Conservation (phyloP, 37 sponge, comb jelly and placozoan species). For the Petrosia ficiformis region DNA sequence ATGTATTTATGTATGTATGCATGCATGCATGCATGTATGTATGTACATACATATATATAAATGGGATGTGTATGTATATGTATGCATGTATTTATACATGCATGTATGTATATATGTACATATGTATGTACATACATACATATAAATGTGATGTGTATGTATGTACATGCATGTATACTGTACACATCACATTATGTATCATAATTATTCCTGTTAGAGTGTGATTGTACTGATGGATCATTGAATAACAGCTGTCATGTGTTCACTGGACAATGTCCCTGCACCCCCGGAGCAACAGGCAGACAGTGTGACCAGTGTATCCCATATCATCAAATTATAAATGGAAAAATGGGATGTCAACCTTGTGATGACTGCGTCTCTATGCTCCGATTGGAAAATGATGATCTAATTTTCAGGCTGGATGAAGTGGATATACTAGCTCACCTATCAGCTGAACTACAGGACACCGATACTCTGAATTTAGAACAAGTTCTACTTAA, state of each 20-base stretch:
- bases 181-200: no score
- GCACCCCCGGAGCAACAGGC: slow-evolving; percentile 46
- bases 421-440: background rate
- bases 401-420: background rate
- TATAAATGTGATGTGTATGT: no score
- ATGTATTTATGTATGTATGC: no score
- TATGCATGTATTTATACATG: no score
- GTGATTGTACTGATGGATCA: slow-evolving; percentile 43
- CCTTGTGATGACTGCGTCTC: slow-evolving; percentile 37
- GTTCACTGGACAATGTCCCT: slow-evolving; percentile 46
- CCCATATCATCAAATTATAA: slow-evolving; percentile 33
- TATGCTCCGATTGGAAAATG: background rate
- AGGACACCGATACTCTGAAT: background rate
- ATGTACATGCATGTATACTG: no score
- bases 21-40: no score
- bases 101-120: no score
- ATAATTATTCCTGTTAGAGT: no score
- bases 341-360: slow-evolving; percentile 36
- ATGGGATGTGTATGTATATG: no score
- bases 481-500: background rate
- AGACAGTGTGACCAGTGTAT: slow-evolving; percentile 49
- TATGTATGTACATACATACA: no score
- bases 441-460: background rate
- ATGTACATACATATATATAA: no score
- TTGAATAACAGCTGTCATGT: slow-evolving; percentile 17